Percentiles rank a stretch among this genome's conserved stretches.
These are phyloP conservation scores for Cynoglossus semilaevis DNA, from an alignment of 2,113 vertebrate species.

Conservation along the genomic window DNA sequence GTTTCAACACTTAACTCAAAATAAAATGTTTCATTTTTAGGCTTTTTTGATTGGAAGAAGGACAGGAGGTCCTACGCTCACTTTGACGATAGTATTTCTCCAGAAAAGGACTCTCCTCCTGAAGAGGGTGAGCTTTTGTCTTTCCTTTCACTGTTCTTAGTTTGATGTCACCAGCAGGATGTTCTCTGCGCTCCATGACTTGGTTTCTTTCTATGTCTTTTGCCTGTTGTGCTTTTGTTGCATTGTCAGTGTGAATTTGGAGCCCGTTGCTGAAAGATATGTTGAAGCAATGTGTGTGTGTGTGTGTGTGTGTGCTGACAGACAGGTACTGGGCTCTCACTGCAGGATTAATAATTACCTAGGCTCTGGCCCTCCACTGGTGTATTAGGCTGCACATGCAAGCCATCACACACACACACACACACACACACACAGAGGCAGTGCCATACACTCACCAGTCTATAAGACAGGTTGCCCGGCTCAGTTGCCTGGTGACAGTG, in stretches of 20 bases:
- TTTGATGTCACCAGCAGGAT: slow-evolving; percentile 16
- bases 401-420: slow-evolving; percentile 35
- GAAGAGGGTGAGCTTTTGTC: slow-evolving; percentile 67
- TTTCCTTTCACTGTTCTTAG: not conserved
- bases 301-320: slow-evolving; percentile 62
- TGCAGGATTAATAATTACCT: slow-evolving; percentile 79
- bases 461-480: slow-evolving; percentile 42
- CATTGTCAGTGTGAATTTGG: slow-evolving; percentile 49
- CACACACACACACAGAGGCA: slow-evolving; percentile 26
- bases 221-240: slow-evolving; percentile 14
- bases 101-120: slow-evolving; percentile 56
- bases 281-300: slow-evolving; percentile 11
- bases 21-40: slow-evolving; percentile 41
- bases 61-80: slow-evolving; percentile 70
- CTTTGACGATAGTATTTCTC: slow-evolving; percentile 67
- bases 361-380: slow-evolving; percentile 68
- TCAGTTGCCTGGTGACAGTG: slow-evolving; percentile 62
- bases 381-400: slow-evolving; percentile 65
- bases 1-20: not conserved
- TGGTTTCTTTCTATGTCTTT: slow-evolving; percentile 31
- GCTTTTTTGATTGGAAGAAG: slow-evolving; percentile 79
- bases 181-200: slow-evolving; percentile 18
- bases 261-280: slow-evolving; percentile 42
- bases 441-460: slow-evolving; percentile 45
- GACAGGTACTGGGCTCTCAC: slow-evolving; percentile 65